Evolutionary conservation across 2,113 vertebrate genomes (phyloP).

Genomic region (Peromyscus maniculatus): DNA sequence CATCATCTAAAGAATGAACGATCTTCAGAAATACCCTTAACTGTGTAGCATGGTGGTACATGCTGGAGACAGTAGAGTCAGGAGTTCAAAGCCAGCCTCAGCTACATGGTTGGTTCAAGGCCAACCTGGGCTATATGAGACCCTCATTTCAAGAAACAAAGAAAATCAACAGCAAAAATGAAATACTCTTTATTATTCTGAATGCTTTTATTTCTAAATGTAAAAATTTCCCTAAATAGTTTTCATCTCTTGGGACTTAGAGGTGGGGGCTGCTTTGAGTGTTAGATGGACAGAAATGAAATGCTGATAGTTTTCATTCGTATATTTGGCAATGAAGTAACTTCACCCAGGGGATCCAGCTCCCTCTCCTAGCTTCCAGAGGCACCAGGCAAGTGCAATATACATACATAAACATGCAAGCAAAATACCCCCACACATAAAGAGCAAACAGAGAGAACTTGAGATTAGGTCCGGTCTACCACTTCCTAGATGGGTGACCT

Average conservation of each 20-base stretch:
- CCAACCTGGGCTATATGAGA: not conserved
- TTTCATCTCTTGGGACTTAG: not conserved
- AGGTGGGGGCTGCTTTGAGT: not conserved
- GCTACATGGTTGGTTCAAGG: not conserved
- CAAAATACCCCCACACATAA: not conserved
- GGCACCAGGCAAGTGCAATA: not conserved
- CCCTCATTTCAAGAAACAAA: not conserved
- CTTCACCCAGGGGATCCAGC: not conserved
- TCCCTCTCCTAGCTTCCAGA: not conserved
- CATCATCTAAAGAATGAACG: not conserved
- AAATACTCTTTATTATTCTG: not conserved
- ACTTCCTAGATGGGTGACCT: not conserved
- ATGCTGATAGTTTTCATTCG: not conserved
- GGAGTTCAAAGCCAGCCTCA: not conserved
- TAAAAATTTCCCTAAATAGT: not conserved
- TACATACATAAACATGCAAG: not conserved
- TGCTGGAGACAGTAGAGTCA: not conserved
- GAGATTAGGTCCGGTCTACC: not conserved
- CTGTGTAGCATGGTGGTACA: not conserved
- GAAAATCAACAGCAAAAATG: not conserved
- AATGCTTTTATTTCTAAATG: not conserved
- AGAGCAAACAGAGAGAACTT: not conserved
- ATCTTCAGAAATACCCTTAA: constrained; percentile 26
- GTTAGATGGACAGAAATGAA: not conserved
- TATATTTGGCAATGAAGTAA: not conserved